Evolutionary conservation across 1,140 invertebrate species (phyloP), one percentile per base, ranked within the genome.

Genomic region (Dufourea novaeangliae): DNA sequence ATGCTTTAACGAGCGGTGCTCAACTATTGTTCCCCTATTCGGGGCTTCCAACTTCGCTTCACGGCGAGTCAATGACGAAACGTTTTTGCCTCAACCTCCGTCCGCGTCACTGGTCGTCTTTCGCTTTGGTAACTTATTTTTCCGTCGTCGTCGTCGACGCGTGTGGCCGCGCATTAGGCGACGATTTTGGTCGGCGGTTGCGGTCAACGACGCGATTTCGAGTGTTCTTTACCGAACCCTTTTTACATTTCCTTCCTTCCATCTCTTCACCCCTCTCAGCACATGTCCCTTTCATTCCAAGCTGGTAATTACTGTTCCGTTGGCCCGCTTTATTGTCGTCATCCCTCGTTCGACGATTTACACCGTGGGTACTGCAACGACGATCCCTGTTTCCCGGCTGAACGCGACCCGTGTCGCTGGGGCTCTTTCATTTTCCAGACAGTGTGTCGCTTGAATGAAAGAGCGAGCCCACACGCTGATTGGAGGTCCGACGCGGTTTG

Each of bases 1-100:
- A 86, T 84, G 80, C 78, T 86, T 82, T 86, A 84, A 86, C 82
- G 79, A 84, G 82, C 79, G 67, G 44, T 62, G 37, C 50, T 64
- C 56, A 66, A 66, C 62, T 59, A 82, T 86, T 81, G 75, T 86
- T 69, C 82, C 46, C 66, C 46, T 59, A 59, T 79, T 44, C 66
- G 66, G 22, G 22, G 62, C 62, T 59, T 59, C 68, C 67, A 32
- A 17, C 25, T 56, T 62, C 44, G 39, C 25, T 25, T 29, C 50
- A n/a, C 52, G 62, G 34, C 46, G 44, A 78, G 61, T 72, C 76
- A 66, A 57, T 73, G 69, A 39, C 59, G 46, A 57, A 69, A 71
- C 76, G 69, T 73, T 78, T 78, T 73, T 78, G 46, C 69, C 37
- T n/a, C 20, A 20, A 1, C 12, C 20, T 17, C 20, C 44, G 46